A percentile compares a stretch with the other conserved stretches of the same genome.
These are phyloP conservation scores for Gobionotothen gibberifrons DNA, from an alignment of 2,797 vertebrate species.

Conservation along the genomic window DNA sequence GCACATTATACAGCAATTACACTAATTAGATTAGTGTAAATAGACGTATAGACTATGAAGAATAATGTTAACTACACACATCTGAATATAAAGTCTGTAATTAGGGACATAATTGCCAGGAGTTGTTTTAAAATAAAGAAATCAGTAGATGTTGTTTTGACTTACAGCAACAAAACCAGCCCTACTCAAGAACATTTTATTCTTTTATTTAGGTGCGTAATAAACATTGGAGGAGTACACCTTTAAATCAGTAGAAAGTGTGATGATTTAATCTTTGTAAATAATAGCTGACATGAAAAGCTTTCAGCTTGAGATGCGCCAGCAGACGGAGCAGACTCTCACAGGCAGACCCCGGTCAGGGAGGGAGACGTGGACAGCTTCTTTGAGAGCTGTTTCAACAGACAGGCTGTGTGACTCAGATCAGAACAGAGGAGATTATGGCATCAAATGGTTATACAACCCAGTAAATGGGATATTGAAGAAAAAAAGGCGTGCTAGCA, in stretches of 20 bases:
- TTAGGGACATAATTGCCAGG: not conserved
- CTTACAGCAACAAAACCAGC: not conserved
- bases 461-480: constrained; percentile 38
- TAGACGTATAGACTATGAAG: not conserved
- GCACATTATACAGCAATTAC: constrained; percentile 21
- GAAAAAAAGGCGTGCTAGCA: constrained; percentile 9
- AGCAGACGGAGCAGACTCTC: constrained; percentile 26
- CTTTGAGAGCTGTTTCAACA: constrained; percentile 44
- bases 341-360: constrained; percentile 16
- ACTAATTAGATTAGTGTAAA: constrained; percentile 26
- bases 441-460: constrained; percentile 57
- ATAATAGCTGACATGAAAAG: constrained; percentile 32
- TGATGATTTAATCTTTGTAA: constrained; percentile 24
- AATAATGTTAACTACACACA: not conserved
- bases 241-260: not conserved
- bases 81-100: constrained; percentile 12
- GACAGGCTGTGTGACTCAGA: constrained; percentile 50
- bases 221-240: not conserved
- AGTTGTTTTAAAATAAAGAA: not conserved
- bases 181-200: not conserved
- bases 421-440: constrained; percentile 58
- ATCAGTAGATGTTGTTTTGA: not conserved
- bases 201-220: not conserved
- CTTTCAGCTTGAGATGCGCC: constrained; percentile 6
- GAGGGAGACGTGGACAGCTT: constrained; percentile 30